These are phyloP conservation scores for Anguilla pacifica DNA, from an alignment of 2,797 vertebrate genomes.

Conservation along the genomic window DNA sequence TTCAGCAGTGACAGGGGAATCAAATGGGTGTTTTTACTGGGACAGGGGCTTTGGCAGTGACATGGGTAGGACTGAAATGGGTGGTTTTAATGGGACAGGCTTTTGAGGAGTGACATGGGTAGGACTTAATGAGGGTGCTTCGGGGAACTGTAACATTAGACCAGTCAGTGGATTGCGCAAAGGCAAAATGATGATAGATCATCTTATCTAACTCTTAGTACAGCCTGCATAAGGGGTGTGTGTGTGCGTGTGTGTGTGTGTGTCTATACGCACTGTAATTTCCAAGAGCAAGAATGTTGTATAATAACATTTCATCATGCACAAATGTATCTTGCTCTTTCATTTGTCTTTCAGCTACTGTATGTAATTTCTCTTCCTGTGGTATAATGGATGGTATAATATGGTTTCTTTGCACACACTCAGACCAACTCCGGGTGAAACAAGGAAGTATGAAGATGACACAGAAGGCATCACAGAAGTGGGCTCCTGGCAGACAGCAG, in stretches of 20 bases:
- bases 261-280: neutral
- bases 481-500: neutral
- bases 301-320: neutral
- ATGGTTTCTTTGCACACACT: neutral
- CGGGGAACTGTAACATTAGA: slow-evolving; percentile 2
- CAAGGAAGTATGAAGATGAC: neutral
- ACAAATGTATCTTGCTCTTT: neutral
- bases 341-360: neutral
- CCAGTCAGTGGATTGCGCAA: neutral
- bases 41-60: neutral
- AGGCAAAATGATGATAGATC: neutral
- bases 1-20: neutral
- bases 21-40: neutral
- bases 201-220: neutral
- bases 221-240: neutral
- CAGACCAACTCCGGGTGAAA: neutral
- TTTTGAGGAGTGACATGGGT: neutral
- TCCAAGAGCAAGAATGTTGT: neutral
- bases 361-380: neutral
- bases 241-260: slow-evolving; percentile 16
- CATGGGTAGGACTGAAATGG: neutral
- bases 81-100: neutral
- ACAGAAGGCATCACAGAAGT: neutral
- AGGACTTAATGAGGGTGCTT: neutral
- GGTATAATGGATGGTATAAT: neutral